Evolutionary conservation across 2,888 invertebrate genomes (phyloP).

Genomic region (Rosalia funebris): DNA sequence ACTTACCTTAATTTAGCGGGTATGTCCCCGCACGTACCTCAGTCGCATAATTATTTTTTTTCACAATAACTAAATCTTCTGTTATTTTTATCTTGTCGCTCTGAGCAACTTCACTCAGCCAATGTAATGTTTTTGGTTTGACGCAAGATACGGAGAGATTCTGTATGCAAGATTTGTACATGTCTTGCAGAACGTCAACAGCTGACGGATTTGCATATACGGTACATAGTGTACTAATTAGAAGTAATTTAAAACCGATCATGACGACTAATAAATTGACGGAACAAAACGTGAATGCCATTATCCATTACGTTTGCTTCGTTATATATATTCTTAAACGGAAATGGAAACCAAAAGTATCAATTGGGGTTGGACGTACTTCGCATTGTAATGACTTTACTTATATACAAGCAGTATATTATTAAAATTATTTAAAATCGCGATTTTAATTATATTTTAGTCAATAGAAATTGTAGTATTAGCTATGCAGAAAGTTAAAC

Average conservation of each 20-base stretch:
- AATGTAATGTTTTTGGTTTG: slow-evolving; percentile 80
- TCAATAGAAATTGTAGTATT: too few relatives aligned
- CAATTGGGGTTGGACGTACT: slow-evolving; percentile 62
- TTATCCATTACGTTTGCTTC: slow-evolving; percentile 32
- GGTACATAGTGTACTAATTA: slow-evolving; percentile 42
- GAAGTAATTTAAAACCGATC: slow-evolving; percentile 47
- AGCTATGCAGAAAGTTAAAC: too few relatives aligned
- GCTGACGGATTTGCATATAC: slow-evolving; percentile 65
- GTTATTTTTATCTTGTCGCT: slow-evolving; percentile 79
- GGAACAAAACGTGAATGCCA: slow-evolving; percentile 37
- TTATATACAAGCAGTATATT: too few relatives aligned
- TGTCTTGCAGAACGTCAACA: slow-evolving; percentile 71
- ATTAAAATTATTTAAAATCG: too few relatives aligned
- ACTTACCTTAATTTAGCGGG: not conserved
- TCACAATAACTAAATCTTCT: slow-evolving; percentile 78
- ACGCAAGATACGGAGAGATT: slow-evolving; percentile 78
- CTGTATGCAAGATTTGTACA: slow-evolving; percentile 75
- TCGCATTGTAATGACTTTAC: too few relatives aligned
- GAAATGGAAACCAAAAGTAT: slow-evolving; percentile 63
- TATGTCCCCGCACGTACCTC: slow-evolving; percentile 34
- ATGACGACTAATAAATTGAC: slow-evolving; percentile 39
- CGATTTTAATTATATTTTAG: too few relatives aligned
- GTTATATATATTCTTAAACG: slow-evolving; percentile 59
- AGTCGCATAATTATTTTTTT: slow-evolving; percentile 66
- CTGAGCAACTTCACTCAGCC: slow-evolving; percentile 75